Base-by-base conservation (phyloP, 2,113 vertebrate genomes). In the Thermophis baileyi region DNA sequence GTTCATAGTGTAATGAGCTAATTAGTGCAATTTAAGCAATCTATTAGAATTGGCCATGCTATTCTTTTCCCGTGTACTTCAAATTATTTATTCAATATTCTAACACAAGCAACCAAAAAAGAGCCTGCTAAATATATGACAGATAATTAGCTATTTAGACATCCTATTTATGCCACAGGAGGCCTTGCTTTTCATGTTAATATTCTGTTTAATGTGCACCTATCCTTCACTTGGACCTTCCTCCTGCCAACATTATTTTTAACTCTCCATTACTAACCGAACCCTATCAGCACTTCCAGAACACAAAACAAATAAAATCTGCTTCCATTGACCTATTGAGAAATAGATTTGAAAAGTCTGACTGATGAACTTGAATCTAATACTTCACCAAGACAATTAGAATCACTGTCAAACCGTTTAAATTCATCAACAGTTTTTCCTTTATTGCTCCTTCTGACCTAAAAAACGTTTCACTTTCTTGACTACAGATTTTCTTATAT, bases 321-420 rank as follows among this genome's bases (percentile, higher is more conserved):
- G 55, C 18, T 49, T 22, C 91, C 57, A 90, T 3, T 12, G 91
- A 49, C 5, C 3, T 27, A 90, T 4, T 88, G 69, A 89, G 16
- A 92, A 90, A 3, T 60, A 47, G 60, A 86, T 88, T 89, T 24
- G 30, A 81, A 0, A 53, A 60, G 69, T 27, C 50, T 94, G 11
- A 25, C 24, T 0, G 0, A 20, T 8, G 8, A 50, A 81, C 92
- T 81, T 93, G 89, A 91, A 57, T 89, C 88, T 86, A 20, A 49
- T 86, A 47, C 81, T 69, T 91, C 88, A 87, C 46, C 4, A 0
- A 27, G 27, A 27, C 40, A 93, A 94, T 35, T 92, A 7, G 1
- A 93, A 91, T 24, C 57, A 85, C 46, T 94, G 94, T 94, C 47
- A 94, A 10, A 49, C 3, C 93, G 6, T 40, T 92, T 94, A 25